A percentile compares a stretch with the other conserved stretches of the same genome.
These are phyloP conservation scores for Lathronympha strigana DNA, from an alignment of 2,888 invertebrate species.

Conservation along the genomic window DNA sequence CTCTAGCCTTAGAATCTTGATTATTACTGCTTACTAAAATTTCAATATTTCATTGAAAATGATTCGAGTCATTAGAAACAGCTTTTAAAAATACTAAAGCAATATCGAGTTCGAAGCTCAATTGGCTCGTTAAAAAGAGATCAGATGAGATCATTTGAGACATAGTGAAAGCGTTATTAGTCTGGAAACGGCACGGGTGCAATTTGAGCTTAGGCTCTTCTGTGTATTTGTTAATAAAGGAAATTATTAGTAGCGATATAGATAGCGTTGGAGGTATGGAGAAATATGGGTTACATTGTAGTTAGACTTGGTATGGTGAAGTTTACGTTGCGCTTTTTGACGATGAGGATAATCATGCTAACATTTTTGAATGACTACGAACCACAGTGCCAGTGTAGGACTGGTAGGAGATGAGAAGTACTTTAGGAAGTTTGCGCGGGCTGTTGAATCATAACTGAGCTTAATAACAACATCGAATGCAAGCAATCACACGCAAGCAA, in stretches of 20 bases:
- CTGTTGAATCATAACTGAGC: no score
- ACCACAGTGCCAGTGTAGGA: no score
- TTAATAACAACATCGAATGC: no score
- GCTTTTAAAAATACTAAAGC: neutral
- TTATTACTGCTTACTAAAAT: neutral
- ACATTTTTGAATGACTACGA: no score
- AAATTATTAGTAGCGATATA: no score
- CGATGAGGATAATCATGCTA: no score
- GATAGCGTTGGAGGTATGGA: neutral
- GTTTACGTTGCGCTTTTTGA: no score
- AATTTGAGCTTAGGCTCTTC: neutral
- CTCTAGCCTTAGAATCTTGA: no score
- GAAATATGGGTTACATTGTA: neutral
- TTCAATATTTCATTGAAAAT: neutral
- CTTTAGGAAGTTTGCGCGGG: no score
- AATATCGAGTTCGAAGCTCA: constrained; percentile 6
- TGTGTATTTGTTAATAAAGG: neutral
- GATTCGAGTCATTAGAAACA: neutral
- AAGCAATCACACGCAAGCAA: no score
- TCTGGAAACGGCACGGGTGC: neutral
- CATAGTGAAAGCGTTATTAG: neutral
- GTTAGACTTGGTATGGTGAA: no score
- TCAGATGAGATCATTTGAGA: constrained; percentile 1
- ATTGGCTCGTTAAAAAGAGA: constrained; percentile 6
- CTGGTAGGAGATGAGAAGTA: no score